Evolutionary conservation across 1,140 invertebrate genomes (phyloP).

Genomic region (Frieseomelitta varia): DNA sequence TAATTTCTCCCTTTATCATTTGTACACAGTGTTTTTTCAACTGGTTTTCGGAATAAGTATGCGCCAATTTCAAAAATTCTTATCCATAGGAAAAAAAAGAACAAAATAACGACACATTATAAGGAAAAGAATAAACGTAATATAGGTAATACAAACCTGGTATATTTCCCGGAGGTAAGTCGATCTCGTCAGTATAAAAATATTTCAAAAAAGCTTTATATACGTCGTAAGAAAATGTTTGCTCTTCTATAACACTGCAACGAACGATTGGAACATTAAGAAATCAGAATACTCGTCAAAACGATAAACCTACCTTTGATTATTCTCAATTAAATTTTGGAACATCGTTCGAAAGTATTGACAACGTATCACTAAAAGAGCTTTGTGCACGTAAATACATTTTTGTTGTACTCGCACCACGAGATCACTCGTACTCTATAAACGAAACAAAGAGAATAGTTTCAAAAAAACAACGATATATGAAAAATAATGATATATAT

Average conservation of each 20-base stretch:
- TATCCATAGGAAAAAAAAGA: slow-evolving; percentile 45
- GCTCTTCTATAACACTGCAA: slow-evolving; percentile 84
- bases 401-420: slow-evolving; percentile 85
- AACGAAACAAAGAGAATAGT: slow-evolving; percentile 40
- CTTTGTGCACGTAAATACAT: slow-evolving; percentile 86
- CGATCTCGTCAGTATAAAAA: slow-evolving; percentile 87
- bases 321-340: slow-evolving; percentile 85
- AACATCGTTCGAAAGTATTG: slow-evolving; percentile 88
- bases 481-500: not conserved
- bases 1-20: slow-evolving; percentile 86
- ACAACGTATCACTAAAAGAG: slow-evolving; percentile 85
- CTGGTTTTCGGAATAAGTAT: slow-evolving; percentile 86
- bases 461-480: not conserved
- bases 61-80: slow-evolving; percentile 86
- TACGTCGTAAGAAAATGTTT: slow-evolving; percentile 85
- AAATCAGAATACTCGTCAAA: not conserved
- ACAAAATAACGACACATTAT: not conserved
- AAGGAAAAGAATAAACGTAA: not conserved
- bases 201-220: slow-evolving; percentile 87
- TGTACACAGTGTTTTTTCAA: slow-evolving; percentile 85
- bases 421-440: slow-evolving; percentile 85
- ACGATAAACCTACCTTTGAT: slow-evolving; percentile 81
- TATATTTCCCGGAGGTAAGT: slow-evolving; percentile 85
- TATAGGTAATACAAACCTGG: slow-evolving; percentile 81
- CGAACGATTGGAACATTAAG: not conserved